Conservation (phyloP, 2,797 vertebrate species). For the Dromococcyx pavoninus region DNA sequence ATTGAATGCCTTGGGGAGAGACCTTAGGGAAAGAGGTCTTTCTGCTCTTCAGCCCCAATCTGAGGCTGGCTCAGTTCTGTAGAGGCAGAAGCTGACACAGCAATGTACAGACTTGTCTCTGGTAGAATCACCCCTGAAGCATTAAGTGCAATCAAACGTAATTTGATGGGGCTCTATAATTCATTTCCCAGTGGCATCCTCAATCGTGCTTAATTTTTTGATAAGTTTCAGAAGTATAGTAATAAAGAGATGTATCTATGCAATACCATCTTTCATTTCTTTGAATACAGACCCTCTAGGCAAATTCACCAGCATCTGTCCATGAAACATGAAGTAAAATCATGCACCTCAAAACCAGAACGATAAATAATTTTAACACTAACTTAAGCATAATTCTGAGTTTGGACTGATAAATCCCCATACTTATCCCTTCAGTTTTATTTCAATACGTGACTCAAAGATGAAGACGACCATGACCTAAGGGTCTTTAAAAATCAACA, state of each 20-base stretch:
- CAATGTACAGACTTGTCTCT: not conserved
- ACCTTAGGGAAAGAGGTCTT: too few species aligned
- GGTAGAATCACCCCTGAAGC: not conserved
- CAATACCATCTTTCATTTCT: not conserved
- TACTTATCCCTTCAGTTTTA: not conserved
- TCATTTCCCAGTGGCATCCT: not conserved
- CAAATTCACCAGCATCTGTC: not conserved
- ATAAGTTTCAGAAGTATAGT: not conserved
- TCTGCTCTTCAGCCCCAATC: not conserved
- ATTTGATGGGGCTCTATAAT: not conserved
- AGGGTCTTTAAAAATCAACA: constrained; percentile 12
- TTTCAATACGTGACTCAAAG: not conserved
- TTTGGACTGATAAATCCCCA: not conserved
- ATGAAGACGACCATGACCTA: not conserved
- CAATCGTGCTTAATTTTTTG: constrained; percentile 9
- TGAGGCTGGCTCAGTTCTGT: not conserved
- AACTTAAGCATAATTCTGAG: not conserved
- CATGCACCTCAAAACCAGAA: not conserved
- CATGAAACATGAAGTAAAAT: not conserved
- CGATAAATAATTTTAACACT: not conserved
- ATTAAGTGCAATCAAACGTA: not conserved
- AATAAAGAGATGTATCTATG: not conserved
- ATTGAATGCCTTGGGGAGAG: not conserved
- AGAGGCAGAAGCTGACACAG: not conserved
- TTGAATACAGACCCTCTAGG: not conserved